Evolutionary conservation across 1,140 invertebrate species (phyloP).

Genomic region (Tetramorium alpestre): DNA sequence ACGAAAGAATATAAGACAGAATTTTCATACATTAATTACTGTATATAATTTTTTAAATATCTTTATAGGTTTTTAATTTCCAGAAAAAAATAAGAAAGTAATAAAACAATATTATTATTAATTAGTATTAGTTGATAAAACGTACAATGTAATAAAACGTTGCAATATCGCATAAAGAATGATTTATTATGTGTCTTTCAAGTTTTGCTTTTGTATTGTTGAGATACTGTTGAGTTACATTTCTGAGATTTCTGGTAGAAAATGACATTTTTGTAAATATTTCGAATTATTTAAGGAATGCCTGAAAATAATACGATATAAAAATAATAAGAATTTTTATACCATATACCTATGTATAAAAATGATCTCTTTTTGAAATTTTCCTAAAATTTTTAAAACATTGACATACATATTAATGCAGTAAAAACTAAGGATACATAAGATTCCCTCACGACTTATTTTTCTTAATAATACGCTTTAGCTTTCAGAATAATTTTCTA

Average conservation of each 20-base stretch:
- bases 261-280: background rate
- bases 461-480: slow-evolving; percentile 35
- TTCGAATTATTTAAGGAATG: background rate
- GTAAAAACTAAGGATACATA: background rate
- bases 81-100: background rate
- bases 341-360: background rate
- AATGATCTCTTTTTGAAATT: background rate
- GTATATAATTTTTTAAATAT: background rate
- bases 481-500: slow-evolving; percentile 43
- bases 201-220: background rate
- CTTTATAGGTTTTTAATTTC: background rate
- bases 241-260: slow-evolving; percentile 8
- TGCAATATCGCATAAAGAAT: background rate
- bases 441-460: slow-evolving; percentile 22
- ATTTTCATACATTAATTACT: background rate
- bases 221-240: background rate
- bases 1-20: background rate
- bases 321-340: background rate
- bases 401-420: background rate
- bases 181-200: background rate
- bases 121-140: background rate
- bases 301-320: background rate
- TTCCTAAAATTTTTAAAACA: background rate
- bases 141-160: background rate
- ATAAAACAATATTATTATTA: background rate